Conservation (phyloP, 53 echinoderm and acorn worm genomes). For the Holothuria leucospilota region DNA sequence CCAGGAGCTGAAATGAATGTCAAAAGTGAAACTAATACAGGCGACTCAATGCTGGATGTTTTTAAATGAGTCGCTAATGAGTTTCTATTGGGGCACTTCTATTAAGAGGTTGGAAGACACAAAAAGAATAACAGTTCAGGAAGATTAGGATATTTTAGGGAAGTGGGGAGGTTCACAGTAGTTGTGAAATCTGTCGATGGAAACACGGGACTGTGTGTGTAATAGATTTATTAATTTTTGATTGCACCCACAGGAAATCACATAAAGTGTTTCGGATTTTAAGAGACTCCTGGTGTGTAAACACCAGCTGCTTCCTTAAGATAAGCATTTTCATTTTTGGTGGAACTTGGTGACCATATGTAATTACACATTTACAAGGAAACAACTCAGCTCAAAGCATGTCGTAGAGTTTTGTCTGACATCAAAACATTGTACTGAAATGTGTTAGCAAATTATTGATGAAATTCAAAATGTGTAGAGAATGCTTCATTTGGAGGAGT, state of each 20-base stretch:
- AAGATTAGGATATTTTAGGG: not conserved
- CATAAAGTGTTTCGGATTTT: not conserved
- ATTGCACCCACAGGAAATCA: constrained; percentile 15
- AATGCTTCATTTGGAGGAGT: no score
- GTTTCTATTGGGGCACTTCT: not conserved
- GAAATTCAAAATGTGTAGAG: no score
- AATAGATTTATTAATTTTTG: constrained; percentile 19
- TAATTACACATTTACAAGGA: no score
- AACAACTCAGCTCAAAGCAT: no score
- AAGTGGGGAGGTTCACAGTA: not conserved
- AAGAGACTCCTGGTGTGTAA: not conserved
- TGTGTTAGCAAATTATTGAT: no score
- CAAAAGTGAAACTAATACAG: constrained; percentile 34
- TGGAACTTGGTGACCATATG: no score
- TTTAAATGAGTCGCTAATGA: constrained; percentile 32
- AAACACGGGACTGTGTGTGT: not conserved
- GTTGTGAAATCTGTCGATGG: not conserved
- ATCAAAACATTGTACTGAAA: no score
- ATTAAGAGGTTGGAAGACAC: not conserved
- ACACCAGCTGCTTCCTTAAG: not conserved
- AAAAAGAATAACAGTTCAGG: not conserved
- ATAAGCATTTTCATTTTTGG: not conserved
- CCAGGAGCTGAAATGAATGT: not conserved
- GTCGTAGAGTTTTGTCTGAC: no score
- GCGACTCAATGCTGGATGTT: not conserved